Conservation (phyloP, 2,797 vertebrate species). For the Threskiornis aethiopicus region DNA sequence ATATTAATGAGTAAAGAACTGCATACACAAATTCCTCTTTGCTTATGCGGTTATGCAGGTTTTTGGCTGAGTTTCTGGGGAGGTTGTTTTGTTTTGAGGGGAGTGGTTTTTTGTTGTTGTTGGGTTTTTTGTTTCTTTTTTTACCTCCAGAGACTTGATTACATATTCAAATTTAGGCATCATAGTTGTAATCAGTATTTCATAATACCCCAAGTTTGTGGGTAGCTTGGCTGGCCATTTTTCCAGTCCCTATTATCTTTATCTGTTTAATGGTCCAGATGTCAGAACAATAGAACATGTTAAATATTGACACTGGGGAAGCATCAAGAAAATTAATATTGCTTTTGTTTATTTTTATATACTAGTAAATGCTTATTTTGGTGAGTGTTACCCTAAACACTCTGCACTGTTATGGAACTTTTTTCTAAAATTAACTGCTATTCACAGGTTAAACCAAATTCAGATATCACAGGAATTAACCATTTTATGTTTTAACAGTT, state of each 20-base stretch:
- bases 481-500: not conserved
- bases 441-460: conserved; percentile 10
- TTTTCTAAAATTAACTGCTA: not conserved
- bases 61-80: not conserved
- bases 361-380: conserved; percentile 36
- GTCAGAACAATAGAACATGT: conserved; percentile 59
- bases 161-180: not conserved
- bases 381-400: not conserved
- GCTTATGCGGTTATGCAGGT: not conserved
- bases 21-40: not conserved
- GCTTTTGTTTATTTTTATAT: conserved; percentile 56
- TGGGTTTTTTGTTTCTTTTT: not conserved
- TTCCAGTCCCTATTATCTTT: conserved; percentile 36
- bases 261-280: conserved; percentile 61
- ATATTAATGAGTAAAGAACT: not conserved
- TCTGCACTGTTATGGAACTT: not conserved
- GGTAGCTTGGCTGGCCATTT: conserved; percentile 31
- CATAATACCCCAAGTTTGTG: conserved; percentile 24
- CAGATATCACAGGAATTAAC: not conserved
- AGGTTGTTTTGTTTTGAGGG: not conserved
- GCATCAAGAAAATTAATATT: conserved; percentile 49
- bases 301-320: conserved; percentile 64
- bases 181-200: conserved; percentile 5
- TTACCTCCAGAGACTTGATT: not conserved
- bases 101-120: fast-evolving